phyloP scores from a whole-genome alignment of 2,888 invertebrate species.

The Prosopocoilus inquinatus region DNA sequence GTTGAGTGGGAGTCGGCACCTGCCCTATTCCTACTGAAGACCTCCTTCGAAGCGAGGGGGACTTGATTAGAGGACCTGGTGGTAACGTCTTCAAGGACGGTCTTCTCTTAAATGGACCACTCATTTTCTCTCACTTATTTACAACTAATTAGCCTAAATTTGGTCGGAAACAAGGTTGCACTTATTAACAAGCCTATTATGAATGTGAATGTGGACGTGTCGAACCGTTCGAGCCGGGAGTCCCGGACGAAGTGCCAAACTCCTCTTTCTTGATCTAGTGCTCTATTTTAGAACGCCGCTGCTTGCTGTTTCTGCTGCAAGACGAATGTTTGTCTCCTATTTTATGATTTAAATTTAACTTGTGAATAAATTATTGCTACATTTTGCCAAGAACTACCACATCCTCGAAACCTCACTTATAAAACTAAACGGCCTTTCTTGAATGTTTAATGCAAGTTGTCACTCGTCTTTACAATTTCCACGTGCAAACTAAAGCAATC shows the following conservation, averaged over 20 bases:
- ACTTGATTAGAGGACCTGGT: slow-evolving; percentile 52
- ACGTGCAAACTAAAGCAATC: too few species aligned
- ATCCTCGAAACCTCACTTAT: not conserved
- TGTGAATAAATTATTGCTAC: slow-evolving; percentile 1
- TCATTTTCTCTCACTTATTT: slow-evolving; percentile 35
- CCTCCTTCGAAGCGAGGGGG: slow-evolving; percentile 47
- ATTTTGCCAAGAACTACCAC: slow-evolving; percentile 6
- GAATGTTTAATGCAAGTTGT: too few species aligned
- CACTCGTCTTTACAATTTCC: too few species aligned
- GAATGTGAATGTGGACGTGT: not conserved
- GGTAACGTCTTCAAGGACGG: slow-evolving; percentile 45
- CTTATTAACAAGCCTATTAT: not conserved
- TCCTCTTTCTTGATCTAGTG: slow-evolving; percentile 25
- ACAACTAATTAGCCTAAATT: not conserved
- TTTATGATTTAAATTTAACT: slow-evolving; percentile 4
- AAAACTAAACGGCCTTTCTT: too few species aligned
- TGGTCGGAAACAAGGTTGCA: too few species aligned
- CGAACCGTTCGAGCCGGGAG: slow-evolving; percentile 23
- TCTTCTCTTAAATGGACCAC: slow-evolving; percentile 49
- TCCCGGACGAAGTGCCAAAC: slow-evolving; percentile 28
- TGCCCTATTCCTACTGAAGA: slow-evolving; percentile 54
- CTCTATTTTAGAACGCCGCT: slow-evolving; percentile 29
- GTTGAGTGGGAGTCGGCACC: slow-evolving; percentile 53
- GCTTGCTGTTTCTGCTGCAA: slow-evolving; percentile 11
- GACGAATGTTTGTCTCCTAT: slow-evolving; percentile 22